Percentiles rank a stretch among this genome's conserved stretches.
These are phyloP conservation scores for Galagoides demidoff DNA, from an alignment of 2,797 vertebrate species.

Conservation along the genomic window DNA sequence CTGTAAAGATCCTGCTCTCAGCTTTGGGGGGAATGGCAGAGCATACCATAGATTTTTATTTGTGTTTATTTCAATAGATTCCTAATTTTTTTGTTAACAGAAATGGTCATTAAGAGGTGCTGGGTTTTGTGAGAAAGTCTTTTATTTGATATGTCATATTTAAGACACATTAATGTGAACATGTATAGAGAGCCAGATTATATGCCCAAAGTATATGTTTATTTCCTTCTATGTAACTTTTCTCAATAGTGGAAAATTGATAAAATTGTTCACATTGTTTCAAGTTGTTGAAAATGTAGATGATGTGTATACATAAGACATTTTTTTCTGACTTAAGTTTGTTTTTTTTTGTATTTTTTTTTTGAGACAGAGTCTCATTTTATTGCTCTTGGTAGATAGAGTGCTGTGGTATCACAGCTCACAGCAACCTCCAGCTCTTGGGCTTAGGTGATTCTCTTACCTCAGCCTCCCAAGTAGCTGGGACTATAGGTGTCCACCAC, in stretches of 20 bases:
- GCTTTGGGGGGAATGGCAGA: slow-evolving; percentile 13
- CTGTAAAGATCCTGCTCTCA: slow-evolving; percentile 1
- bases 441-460: too few species aligned
- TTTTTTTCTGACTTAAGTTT: not conserved
- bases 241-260: slow-evolving; percentile 13
- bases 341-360: too few species aligned
- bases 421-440: too few species aligned
- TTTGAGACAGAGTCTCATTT: too few species aligned
- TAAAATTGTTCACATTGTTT: slow-evolving; percentile 29
- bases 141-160: slow-evolving; percentile 34
- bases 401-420: too few species aligned
- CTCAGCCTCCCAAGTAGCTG: too few species aligned
- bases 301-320: not conserved
- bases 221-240: slow-evolving; percentile 45
- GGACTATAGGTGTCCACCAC: too few species aligned
- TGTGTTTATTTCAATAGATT: slow-evolving; percentile 14
- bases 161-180: not conserved
- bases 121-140: slow-evolving; percentile 56
- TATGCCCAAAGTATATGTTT: not conserved
- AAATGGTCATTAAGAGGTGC: slow-evolving; percentile 28
- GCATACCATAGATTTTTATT: slow-evolving; percentile 24
- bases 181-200: not conserved
- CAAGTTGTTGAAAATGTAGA: slow-evolving; percentile 39
- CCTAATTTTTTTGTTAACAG: slow-evolving; percentile 20
- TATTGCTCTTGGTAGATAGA: too few species aligned